Evolutionary conservation across 2,113 vertebrate genomes (phyloP), one percentile per base, ranked within the genome.

Genomic region (Salvelinus fontinalis): DNA sequence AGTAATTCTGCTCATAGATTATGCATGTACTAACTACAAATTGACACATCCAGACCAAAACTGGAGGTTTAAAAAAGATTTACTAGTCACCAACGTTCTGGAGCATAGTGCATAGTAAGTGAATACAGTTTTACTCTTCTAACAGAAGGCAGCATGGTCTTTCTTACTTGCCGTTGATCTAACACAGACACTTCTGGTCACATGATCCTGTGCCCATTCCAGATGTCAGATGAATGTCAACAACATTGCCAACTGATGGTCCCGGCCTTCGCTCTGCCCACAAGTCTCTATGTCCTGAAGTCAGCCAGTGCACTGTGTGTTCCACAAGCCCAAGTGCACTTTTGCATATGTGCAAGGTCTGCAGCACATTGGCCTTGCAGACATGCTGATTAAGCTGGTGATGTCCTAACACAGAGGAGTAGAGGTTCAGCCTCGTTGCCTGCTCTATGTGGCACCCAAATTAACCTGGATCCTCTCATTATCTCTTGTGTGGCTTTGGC

Each of bases 191-290:
- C 34, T 64, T 70, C 78, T 77, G 75, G 62, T 83, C 78, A 79
- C 74, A 49, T 81, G 69, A 73, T 54, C 22, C 57, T 11, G 13
- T 71, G 76, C 75, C 66, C 49, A 39, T 48, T 81, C 62, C 49
- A 72, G 72, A 39, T 66, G 68, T 76, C 77, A 77, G 74, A 70
- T 51, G 71, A 81, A 77, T 29, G 67, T 18, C 20, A 20, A 68
- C 60, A 65, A 67, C 72, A 51, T 65, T 77, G 48, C 51, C 57
- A 82, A 24, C 24, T 49, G 64, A 73, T 24, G 76, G 62, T 70
- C 24, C 62, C 0, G 54, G 74, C 64, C 59, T 75, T 72, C 65
- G 49, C 60, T 27, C 74, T 74, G 77, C 71, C 75, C 27, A 68
- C 74, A 73, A 49, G 67, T 70, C 74, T 49, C 27, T 14, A 51